Conservation (phyloP, 2,888 invertebrate species). For the Rhyacophila evoluta region DNA sequence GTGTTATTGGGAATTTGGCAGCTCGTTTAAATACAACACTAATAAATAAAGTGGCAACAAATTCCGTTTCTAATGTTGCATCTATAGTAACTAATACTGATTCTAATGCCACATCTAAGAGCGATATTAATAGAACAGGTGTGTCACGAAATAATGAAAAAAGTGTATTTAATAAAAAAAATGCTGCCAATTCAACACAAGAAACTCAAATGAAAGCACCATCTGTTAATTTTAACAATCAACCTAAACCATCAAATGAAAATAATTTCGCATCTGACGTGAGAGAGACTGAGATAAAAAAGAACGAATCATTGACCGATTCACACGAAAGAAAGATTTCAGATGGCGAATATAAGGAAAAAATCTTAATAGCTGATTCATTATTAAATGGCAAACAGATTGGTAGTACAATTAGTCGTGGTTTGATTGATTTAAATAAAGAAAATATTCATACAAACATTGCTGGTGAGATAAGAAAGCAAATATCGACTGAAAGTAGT, state of each 20-base stretch:
- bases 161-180: neutral
- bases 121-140: neutral
- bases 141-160: neutral
- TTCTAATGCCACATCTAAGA: too few species aligned
- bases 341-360: neutral
- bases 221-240: neutral
- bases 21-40: too few species aligned
- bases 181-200: neutral
- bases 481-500: neutral
- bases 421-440: neutral
- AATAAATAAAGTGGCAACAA: neutral
- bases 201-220: neutral
- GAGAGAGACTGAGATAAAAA: neutral
- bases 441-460: too few species aligned
- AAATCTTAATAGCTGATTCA: neutral
- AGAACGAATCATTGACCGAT: neutral
- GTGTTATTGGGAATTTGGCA: too few species aligned
- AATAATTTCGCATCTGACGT: neutral
- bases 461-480: neutral
- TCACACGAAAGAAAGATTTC: neutral
- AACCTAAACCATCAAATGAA: neutral
- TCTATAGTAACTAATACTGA: neutral
- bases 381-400: neutral
- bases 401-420: neutral
- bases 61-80: neutral